phyloP scores from a whole-genome alignment of 2,113 vertebrate species.

The Clinocottus analis region DNA sequence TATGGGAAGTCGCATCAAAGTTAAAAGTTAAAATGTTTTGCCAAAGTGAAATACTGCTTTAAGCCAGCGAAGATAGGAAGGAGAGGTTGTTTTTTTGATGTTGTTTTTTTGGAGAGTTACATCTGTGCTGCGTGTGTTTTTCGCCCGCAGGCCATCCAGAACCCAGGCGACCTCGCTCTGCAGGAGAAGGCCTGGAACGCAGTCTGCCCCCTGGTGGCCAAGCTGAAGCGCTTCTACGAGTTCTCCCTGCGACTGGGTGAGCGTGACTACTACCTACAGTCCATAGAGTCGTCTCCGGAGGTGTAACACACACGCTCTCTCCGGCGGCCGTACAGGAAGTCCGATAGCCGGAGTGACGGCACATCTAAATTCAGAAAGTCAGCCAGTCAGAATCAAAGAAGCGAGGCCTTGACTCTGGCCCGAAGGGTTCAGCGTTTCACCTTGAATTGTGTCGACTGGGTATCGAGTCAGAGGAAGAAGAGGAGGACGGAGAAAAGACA shows the following conservation, averaged over 20 bases:
- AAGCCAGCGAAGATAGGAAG: neutral
- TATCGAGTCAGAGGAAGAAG: neutral
- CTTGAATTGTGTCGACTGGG: neutral
- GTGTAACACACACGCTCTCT: constrained; percentile 12
- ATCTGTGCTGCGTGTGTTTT: constrained; percentile 31
- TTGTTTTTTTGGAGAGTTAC: constrained; percentile 30
- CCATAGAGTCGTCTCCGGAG: neutral
- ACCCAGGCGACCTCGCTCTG: constrained; percentile 89
- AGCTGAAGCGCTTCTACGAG: constrained; percentile 94
- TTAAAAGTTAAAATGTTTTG: constrained; percentile 25
- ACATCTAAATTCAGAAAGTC: constrained; percentile 4
- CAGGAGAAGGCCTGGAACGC: constrained; percentile 94
- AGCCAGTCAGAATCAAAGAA: neutral
- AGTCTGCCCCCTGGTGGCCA: constrained; percentile 93
- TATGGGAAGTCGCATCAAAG: neutral
- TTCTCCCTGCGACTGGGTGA: constrained; percentile 93
- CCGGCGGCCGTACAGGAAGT: neutral
- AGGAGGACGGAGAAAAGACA: neutral
- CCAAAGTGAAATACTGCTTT: neutral
- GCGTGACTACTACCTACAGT: constrained; percentile 17
- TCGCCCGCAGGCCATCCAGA: constrained; percentile 89
- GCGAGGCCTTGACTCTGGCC: neutral
- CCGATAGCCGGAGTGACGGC: neutral
- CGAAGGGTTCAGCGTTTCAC: neutral
- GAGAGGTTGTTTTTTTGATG: neutral